Evolutionary conservation across 1,140 invertebrate species (phyloP).

Genomic region (Kradibia gibbosae): DNA sequence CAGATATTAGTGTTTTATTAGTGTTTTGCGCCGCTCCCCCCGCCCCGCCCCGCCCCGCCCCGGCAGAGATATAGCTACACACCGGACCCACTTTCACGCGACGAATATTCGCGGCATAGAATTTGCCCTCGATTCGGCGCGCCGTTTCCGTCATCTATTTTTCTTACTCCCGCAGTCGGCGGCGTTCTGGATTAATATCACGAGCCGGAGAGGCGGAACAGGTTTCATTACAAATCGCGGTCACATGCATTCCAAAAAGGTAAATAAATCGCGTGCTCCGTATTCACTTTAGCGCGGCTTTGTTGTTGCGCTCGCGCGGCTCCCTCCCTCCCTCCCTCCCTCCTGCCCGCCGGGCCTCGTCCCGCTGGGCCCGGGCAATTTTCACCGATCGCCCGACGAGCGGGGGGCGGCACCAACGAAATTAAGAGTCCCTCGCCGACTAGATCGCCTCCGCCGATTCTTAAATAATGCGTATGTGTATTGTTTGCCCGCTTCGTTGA

Average conservation of each 20-base stretch:
- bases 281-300: background rate
- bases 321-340: no score
- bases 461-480: no score
- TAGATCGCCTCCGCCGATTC: no score
- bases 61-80: background rate
- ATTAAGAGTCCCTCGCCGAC: no score
- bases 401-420: conserved; percentile 31
- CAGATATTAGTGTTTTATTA: conserved; percentile 11
- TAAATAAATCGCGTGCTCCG: conserved; percentile 50
- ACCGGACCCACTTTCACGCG: conserved; percentile 36
- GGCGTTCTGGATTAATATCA: conserved; percentile 39
- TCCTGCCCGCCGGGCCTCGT: no score
- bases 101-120: conserved; percentile 46
- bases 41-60: no score
- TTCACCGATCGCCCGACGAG: no score
- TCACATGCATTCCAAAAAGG: conserved; percentile 12
- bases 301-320: conserved; percentile 3
- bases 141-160: conserved; percentile 39
- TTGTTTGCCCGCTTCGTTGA: no score
- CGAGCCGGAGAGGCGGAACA: background rate
- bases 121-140: conserved; percentile 36
- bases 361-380: no score
- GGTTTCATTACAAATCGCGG: conserved; percentile 43
- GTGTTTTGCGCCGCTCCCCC: no score
- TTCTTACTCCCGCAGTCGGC: background rate